Base-by-base conservation (phyloP, 2,888 invertebrate genomes). In the Erannis defoliaria region DNA sequence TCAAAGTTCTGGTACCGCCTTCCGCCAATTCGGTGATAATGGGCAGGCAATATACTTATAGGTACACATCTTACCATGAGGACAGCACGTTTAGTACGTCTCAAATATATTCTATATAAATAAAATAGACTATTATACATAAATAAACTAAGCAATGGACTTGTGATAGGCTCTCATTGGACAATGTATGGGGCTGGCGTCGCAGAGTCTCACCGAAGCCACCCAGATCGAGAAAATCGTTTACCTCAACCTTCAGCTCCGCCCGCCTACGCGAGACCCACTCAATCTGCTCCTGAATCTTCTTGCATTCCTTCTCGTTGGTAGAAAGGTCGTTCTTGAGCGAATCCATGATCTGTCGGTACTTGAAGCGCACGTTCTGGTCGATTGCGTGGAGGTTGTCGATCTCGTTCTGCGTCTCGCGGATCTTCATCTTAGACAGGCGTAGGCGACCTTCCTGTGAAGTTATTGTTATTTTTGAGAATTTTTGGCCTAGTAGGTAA, bases 281-380 rank as follows among this genome's bases (percentile, higher is more conserved):
- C 68, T 91, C 92, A 26, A 93, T 93, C 75, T 90, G 90, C 31
- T 90, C 89, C 68, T 93, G 93, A 8, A 93, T 78, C 55, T 83
- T 85, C 76, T 83, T 87, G 72, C 92, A 91, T 54, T 93, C 92
- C 64, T 78, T 84, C 76, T 92, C 92, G 54, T 90, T 92, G 62
- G 55, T 65, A 6, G 77, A 62, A 66, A 93, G 78, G 68, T 93
- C 92, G 0, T 57, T 71, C 6, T 85, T 80, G 33, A 93, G 78
- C 0, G 85, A 79, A 16, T 89, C 86, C 88, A 93, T 89, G 50
- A 92, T 81, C 66, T 88, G 86, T 1, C 81, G 72, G 71, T 93
- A 93, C 66, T 84, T 81, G 8, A 48, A 4, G 33, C 79, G 79
- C 37, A 92, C 86, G 62, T 83, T 85, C 35, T 85, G 76, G 64